phyloP scores from a whole-genome alignment of 1,140 invertebrate genomes.

The Andricus grossulariae region DNA sequence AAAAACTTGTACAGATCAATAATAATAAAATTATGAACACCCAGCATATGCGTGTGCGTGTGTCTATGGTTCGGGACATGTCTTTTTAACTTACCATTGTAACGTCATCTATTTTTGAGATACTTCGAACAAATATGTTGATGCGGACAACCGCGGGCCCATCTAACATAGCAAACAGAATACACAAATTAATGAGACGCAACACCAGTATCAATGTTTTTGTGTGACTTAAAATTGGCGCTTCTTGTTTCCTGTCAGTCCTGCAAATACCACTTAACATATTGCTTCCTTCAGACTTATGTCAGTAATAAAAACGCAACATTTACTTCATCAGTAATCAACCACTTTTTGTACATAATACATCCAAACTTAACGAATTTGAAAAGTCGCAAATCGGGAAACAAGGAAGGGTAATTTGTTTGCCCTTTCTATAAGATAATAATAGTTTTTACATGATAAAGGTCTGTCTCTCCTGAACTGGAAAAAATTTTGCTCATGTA shows the following conservation, averaged over 20 bases:
- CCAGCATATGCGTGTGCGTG: conserved; percentile 52
- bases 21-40: conserved; percentile 43
- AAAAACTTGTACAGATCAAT: conserved; percentile 8
- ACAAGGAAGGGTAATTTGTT: too few relatives aligned
- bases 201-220: conserved; percentile 43
- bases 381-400: too few relatives aligned
- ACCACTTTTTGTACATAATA: neutral
- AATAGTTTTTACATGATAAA: too few relatives aligned
- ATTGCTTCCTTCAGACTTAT: conserved; percentile 1
- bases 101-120: conserved; percentile 99
- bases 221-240: conserved; percentile 47
- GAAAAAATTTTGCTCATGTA: too few relatives aligned
- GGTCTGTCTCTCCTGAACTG: too few relatives aligned
- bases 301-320: neutral
- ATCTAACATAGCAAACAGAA: conserved; percentile 82
- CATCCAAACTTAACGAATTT: too few relatives aligned
- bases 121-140: conserved; percentile 98
- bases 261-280: neutral
- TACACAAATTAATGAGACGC: conserved; percentile 69
- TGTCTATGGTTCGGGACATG: conserved; percentile 58
- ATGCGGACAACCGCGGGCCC: conserved; percentile 93
- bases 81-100: conserved; percentile 92
- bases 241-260: conserved; percentile 33
- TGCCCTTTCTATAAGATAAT: too few relatives aligned
- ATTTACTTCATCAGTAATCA: neutral